Percentiles rank a stretch among this genome's conserved stretches.
Evolutionary conservation across 2,797 vertebrate genomes (phyloP).

Genomic region (Apogon hyalosoma): DNA sequence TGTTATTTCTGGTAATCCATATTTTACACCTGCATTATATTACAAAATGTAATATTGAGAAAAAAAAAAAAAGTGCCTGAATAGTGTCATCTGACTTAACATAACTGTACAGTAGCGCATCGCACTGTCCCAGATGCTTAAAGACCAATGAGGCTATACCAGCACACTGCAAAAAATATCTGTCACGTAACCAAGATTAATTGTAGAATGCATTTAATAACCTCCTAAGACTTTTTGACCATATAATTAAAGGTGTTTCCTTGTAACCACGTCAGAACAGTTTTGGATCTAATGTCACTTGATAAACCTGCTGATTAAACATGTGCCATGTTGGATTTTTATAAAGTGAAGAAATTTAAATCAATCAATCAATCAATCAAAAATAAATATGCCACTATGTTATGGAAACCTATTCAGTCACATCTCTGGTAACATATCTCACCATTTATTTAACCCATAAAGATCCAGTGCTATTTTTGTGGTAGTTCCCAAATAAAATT

Average conservation of each 20-base stretch:
- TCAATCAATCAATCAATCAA: no score
- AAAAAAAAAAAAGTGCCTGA: background rate
- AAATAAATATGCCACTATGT: background rate
- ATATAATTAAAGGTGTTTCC: background rate
- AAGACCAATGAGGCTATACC: background rate
- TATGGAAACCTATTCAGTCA: background rate
- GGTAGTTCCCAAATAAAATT: no score
- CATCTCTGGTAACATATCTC: no score
- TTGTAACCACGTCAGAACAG: background rate
- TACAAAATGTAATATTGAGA: background rate
- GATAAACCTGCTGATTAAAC: background rate
- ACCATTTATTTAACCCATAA: no score
- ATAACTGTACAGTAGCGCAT: background rate
- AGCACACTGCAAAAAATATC: conserved; percentile 25
- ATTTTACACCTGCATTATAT: background rate
- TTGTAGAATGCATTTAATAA: no score
- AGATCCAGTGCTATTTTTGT: no score
- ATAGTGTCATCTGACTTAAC: background rate
- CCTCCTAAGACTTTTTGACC: background rate
- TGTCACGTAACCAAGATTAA: background rate
- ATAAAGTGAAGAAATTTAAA: background rate
- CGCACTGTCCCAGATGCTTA: background rate
- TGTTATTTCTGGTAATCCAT: background rate
- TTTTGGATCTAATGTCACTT: background rate
- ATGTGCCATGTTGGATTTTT: background rate